Evolutionary conservation across 2,888 invertebrate species (phyloP), one percentile per base, ranked within the genome.

Genomic region (Willowsia nigromaculata): DNA sequence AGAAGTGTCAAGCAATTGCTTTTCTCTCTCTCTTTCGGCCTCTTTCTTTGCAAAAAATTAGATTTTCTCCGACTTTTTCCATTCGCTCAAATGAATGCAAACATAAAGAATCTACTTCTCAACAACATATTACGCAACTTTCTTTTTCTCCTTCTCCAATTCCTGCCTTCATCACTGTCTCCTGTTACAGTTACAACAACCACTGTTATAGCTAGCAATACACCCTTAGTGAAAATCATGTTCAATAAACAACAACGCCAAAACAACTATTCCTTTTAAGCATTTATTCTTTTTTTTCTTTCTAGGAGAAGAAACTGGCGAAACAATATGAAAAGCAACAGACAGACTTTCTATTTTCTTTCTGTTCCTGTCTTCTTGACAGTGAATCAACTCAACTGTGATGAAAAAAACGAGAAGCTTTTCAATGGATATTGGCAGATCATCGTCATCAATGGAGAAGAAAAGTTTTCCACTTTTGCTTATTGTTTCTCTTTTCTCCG

Each of bases 1-100:
- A 37, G 18, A 71, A 37, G 71, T 71, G 71, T 71, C 71, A 71
- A 71, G 71, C 22, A 37, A 71, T 71, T 71, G 37, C 71, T 40
- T 40, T 71, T 59, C 50, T 11, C 50, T 53, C 53, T 62, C 9
- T 62, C 50, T 59, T 59, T 27, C 11, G 18, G 56, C 13, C 27
- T 30, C 62, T 62, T 30, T 30, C 62, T 11, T 62, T n/a, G 25
- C 59, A 59, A 9, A 59, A 62, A 15, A 62, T n/a, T 37, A 56
- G 25, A 22, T 56, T 56, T 56, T 25, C 56, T 13, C 18, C 18
- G 3, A 50, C 50, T 50, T 4, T 18, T 56, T 56, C 25, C 25
- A 22, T 4, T 56, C 7, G 0, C 6, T 25, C 7, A 13, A 9
- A 3, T 43, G 43, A 43, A 13, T 13, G 13, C 11, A 9, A 9